These are phyloP conservation scores for Silvanus unidentatus DNA, from an alignment of 2,888 invertebrate genomes.

Conservation along the genomic window DNA sequence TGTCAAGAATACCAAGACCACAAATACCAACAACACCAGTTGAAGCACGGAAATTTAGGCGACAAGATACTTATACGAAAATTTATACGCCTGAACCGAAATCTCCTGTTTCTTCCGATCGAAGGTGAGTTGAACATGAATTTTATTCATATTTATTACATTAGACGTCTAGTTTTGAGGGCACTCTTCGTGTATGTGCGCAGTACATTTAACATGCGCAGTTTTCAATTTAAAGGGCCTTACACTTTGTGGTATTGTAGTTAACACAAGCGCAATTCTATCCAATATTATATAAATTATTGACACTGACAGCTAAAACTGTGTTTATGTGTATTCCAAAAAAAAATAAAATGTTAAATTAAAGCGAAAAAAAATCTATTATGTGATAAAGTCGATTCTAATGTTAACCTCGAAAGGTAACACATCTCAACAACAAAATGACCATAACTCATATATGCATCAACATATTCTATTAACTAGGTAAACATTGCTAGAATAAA, in stretches of 20 bases:
- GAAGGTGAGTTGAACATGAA: background rate
- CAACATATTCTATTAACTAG: constrained; percentile 45
- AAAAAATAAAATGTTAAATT: no score
- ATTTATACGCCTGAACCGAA: constrained; percentile 30
- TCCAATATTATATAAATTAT: no score
- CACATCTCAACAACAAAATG: constrained; percentile 35
- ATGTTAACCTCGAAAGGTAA: constrained; percentile 37
- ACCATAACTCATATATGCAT: constrained; percentile 43
- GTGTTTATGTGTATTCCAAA: no score
- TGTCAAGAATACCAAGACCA: constrained; percentile 41
- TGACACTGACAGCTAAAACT: no score
- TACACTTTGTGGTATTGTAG: no score
- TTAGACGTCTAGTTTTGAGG: no score
- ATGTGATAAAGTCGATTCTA: constrained; percentile 2
- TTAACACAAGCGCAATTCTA: no score
- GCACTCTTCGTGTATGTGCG: no score
- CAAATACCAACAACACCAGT: constrained; percentile 38
- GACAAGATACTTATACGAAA: constrained; percentile 47
- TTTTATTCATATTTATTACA: no score
- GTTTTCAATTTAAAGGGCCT: no score
- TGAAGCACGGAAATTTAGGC: constrained; percentile 40
- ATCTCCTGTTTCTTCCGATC: constrained; percentile 7
- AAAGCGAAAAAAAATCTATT: no score
- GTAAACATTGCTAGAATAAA: constrained; percentile 25
- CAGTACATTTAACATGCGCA: no score